These are phyloP conservation scores for Masticophis lateralis DNA, from an alignment of 2,797 vertebrate genomes.

Conservation along the genomic window DNA sequence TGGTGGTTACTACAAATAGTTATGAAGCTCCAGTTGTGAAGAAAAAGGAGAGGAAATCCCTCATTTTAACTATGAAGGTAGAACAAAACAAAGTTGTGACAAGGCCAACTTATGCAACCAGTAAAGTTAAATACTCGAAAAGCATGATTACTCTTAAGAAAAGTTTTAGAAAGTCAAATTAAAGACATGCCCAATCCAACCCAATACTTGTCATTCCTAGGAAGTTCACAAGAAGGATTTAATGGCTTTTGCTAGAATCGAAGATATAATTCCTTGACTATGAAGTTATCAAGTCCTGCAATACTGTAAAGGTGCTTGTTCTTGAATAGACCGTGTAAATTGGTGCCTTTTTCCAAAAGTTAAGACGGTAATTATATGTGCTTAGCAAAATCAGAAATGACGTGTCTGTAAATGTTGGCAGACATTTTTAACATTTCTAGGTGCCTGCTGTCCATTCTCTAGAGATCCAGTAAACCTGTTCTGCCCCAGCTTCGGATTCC, in stretches of 20 bases:
- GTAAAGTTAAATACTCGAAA: neutral
- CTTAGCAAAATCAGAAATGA: neutral
- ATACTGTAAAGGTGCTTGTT: neutral
- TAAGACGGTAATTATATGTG: neutral
- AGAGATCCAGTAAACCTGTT: neutral
- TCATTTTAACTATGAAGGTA: neutral
- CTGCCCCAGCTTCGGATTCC: too few species aligned
- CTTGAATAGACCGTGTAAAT: neutral
- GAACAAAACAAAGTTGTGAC: neutral
- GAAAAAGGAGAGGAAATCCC: neutral
- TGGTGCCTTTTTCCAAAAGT: neutral
- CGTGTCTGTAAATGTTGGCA: neutral
- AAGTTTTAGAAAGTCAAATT: neutral
- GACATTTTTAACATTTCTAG: neutral
- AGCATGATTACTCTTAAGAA: neutral
- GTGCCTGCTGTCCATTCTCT: neutral
- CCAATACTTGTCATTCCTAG: neutral
- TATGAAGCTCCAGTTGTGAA: neutral
- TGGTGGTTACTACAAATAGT: neutral
- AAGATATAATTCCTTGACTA: neutral
- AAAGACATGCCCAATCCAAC: neutral
- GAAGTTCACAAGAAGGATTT: neutral
- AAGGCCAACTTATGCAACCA: neutral
- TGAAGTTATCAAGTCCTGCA: neutral
- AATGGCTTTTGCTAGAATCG: neutral